These are phyloP conservation scores for Hypocryptadius cinnamomeus DNA, from an alignment of 2,113 vertebrate species.

Conservation along the genomic window DNA sequence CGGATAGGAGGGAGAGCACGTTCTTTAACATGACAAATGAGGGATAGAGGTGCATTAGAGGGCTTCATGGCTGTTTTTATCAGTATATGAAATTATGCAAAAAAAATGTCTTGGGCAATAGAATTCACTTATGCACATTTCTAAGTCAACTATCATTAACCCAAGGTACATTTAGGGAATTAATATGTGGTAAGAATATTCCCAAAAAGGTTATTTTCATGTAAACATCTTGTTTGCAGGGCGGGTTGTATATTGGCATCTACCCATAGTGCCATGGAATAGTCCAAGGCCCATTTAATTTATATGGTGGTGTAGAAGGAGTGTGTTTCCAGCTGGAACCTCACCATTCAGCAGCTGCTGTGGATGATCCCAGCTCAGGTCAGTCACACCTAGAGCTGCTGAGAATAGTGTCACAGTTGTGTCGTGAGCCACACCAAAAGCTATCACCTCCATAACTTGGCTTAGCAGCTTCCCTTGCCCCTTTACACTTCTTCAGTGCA, in stretches of 20 bases:
- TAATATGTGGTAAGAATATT: background rate
- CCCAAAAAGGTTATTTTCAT: background rate
- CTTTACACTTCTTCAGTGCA: background rate
- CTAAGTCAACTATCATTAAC: background rate
- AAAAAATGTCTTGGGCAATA: background rate
- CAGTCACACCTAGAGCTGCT: background rate
- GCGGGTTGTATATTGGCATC: background rate
- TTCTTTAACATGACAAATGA: background rate
- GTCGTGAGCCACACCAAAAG: background rate
- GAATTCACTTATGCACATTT: background rate
- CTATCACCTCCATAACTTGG: background rate
- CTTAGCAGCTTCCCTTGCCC: background rate
- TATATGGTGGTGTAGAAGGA: background rate
- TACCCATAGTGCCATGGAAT: background rate
- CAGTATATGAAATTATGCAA: background rate
- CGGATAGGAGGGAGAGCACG: rapidly evolving
- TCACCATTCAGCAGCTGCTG: rapidly evolving
- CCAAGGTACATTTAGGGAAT: background rate
- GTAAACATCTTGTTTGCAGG: background rate
- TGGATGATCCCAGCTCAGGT: background rate
- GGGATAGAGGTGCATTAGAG: background rate
- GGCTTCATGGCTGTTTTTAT: background rate
- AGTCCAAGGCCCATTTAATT: background rate
- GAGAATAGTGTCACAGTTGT: background rate
- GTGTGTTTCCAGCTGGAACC: background rate